phyloP scores from a whole-genome alignment of 2,888 invertebrate species.

The Fissipunctia ypsillon region DNA sequence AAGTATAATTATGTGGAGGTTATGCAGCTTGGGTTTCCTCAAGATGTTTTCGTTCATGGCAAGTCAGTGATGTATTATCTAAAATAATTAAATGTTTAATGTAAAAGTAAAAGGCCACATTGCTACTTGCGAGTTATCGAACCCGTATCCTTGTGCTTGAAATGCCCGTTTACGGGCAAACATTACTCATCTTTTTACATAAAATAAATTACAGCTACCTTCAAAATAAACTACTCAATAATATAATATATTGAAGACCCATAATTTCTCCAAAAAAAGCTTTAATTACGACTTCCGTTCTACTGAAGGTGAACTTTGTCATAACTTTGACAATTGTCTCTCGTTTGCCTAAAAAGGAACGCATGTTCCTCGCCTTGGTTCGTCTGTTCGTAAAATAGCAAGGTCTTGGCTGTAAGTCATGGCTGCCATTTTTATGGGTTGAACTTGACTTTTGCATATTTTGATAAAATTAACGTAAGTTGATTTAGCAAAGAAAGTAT shows the following conservation, averaged over 20 bases:
- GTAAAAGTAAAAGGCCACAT: background rate
- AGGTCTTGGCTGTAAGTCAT: background rate
- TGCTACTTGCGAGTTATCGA: background rate
- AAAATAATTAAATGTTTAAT: no score
- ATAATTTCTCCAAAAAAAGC: slow-evolving; percentile 21
- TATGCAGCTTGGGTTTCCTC: background rate
- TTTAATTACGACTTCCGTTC: slow-evolving; percentile 12
- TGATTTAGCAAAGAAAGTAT: no score
- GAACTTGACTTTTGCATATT: slow-evolving; percentile 1
- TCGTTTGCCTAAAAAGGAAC: slow-evolving; percentile 15
- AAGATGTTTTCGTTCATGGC: background rate
- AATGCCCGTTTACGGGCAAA: background rate
- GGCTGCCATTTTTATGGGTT: background rate
- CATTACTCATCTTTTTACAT: background rate
- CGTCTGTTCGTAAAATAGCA: background rate
- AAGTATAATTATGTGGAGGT: no score
- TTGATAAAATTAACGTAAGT: no score
- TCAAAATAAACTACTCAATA: slow-evolving; percentile 9
- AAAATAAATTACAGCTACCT: background rate
- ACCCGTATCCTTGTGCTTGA: background rate
- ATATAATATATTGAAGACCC: background rate
- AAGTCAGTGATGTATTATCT: background rate
- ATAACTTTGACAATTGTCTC: slow-evolving; percentile 5
- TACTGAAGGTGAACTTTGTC: slow-evolving; percentile 19
- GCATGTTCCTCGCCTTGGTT: background rate